Evolutionary conservation across 2,797 vertebrate genomes (phyloP).

Genomic region (Pseudomugil tenellus): DNA sequence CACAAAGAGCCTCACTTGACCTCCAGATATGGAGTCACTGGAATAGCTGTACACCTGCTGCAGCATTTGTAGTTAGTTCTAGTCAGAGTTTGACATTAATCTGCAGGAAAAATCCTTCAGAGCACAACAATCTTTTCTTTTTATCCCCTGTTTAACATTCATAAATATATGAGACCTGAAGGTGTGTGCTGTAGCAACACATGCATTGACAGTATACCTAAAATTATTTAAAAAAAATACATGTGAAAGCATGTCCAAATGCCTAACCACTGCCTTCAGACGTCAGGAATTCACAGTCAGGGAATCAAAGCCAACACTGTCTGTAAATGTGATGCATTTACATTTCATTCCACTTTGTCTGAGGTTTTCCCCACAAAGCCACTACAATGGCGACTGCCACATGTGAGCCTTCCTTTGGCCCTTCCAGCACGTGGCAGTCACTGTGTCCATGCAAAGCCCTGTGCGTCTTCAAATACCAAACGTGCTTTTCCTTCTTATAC

Average conservation of each 20-base stretch:
- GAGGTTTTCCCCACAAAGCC: slow-evolving; percentile 50
- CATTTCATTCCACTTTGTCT: slow-evolving; percentile 49
- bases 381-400: slow-evolving; percentile 42
- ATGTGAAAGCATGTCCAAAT: slow-evolving; percentile 24
- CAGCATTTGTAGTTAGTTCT: no score
- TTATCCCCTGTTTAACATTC: no score
- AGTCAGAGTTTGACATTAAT: neutral
- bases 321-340: slow-evolving; percentile 35
- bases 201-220: slow-evolving; percentile 13
- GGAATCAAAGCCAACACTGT: slow-evolving; percentile 12
- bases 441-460: slow-evolving; percentile 6
- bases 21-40: slow-evolving; percentile 33
- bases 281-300: slow-evolving; percentile 29
- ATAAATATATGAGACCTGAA: neutral
- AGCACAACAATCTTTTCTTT: no score
- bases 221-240: slow-evolving; percentile 27
- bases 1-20: slow-evolving; percentile 48
- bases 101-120: neutral
- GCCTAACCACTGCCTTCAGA: slow-evolving; percentile 29
- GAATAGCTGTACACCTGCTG: slow-evolving; percentile 15
- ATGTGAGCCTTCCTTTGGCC: slow-evolving; percentile 40
- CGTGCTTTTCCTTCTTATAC: neutral
- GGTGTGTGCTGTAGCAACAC: slow-evolving; percentile 1
- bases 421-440: slow-evolving; percentile 23
- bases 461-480: slow-evolving; percentile 1